phyloP scores from a whole-genome alignment of 1,140 invertebrate species.

The Copidosoma floridanum region DNA sequence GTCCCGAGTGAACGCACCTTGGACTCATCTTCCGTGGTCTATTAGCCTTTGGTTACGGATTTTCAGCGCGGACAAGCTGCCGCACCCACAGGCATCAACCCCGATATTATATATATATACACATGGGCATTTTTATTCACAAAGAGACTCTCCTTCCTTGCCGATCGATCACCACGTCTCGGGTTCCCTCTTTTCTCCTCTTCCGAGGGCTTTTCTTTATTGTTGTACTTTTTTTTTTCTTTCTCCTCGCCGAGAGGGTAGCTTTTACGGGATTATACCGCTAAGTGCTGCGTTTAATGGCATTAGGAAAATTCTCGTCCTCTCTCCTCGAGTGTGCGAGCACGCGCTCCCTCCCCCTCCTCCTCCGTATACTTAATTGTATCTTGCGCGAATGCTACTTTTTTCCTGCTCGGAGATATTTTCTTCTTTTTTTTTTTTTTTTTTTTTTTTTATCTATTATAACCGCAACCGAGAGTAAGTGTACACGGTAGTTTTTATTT shows the following conservation, averaged over 20 bases:
- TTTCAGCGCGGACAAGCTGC: slow-evolving; percentile 10
- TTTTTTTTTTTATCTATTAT: background rate
- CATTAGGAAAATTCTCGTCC: slow-evolving; percentile 9
- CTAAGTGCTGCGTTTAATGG: slow-evolving; percentile 22
- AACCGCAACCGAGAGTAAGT: no score
- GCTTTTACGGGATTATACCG: slow-evolving; percentile 21
- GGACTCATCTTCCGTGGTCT: no score
- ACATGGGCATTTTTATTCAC: slow-evolving; percentile 3
- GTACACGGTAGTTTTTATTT: no score
- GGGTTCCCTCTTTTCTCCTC: slow-evolving; percentile 9
- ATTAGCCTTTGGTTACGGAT: slow-evolving; percentile 51
- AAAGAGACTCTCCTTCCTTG: slow-evolving; percentile 2
- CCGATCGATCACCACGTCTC: slow-evolving; percentile 32
- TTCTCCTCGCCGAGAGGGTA: background rate
- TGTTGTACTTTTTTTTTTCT: background rate
- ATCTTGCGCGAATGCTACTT: no score
- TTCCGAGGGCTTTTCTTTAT: background rate
- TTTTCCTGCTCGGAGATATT: no score
- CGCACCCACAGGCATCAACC: background rate
- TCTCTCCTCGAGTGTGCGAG: background rate
- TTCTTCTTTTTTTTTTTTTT: background rate
- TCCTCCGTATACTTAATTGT: no score
- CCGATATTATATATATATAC: no score
- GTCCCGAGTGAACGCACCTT: no score
- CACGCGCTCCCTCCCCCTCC: background rate